Percentiles rank a stretch among this genome's conserved stretches.
Evolutionary conservation across 2,888 invertebrate genomes (phyloP).

Genomic region (Aspidiotus rigidus): DNA sequence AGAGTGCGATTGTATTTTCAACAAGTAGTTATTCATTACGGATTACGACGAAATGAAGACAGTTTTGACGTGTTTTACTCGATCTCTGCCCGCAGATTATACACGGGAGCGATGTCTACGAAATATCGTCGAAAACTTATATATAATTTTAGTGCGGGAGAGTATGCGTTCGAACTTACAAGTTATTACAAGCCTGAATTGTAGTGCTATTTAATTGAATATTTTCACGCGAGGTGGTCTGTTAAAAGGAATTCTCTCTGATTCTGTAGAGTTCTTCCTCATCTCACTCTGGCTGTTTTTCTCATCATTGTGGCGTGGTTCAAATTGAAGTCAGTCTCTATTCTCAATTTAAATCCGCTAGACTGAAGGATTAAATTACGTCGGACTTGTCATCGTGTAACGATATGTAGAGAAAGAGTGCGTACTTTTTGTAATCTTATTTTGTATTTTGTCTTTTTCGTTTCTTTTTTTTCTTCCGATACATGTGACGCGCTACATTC

Average conservation of each 20-base stretch:
- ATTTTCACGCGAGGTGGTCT: slow-evolving; percentile 1
- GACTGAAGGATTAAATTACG: slow-evolving; percentile 13
- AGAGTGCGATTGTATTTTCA: too few relatives aligned
- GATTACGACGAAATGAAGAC: too few relatives aligned
- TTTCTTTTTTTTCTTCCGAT: too few relatives aligned
- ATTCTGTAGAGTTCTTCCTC: background rate
- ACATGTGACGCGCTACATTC: too few relatives aligned
- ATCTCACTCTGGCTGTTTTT: background rate
- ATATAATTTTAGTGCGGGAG: too few relatives aligned
- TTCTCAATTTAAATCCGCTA: slow-evolving; percentile 12
- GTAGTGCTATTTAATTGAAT: background rate
- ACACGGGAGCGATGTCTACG: too few relatives aligned
- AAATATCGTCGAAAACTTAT: too few relatives aligned
- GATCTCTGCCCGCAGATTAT: too few relatives aligned
- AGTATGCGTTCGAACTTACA: too few relatives aligned
- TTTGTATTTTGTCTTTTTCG: background rate
- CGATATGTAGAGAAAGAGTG: slow-evolving; percentile 3
- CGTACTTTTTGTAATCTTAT: slow-evolving; percentile 1
- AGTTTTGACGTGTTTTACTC: too few relatives aligned
- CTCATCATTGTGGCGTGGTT: background rate
- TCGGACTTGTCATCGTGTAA: slow-evolving; percentile 6
- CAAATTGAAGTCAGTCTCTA: slow-evolving; percentile 1
- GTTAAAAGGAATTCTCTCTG: background rate
- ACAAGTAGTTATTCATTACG: too few relatives aligned
- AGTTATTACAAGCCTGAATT: too few relatives aligned